A percentile compares a stretch with the other conserved stretches of the same genome.
Evolutionary conservation across 2,888 invertebrate genomes (phyloP).

Genomic region (Chouioia cunea): DNA sequence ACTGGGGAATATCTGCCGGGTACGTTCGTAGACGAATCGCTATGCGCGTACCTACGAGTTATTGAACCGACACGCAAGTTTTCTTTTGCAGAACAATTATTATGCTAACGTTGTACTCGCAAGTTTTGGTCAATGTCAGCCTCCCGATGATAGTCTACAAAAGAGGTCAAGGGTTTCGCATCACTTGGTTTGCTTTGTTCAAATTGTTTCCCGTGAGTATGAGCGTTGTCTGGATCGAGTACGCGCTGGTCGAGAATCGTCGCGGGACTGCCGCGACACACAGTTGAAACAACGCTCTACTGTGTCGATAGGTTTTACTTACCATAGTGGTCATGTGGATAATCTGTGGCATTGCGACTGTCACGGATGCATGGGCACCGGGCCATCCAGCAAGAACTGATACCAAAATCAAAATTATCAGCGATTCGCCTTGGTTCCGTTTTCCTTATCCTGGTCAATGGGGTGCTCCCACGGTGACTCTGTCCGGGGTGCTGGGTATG

Average conservation of each 20-base stretch:
- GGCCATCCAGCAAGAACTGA: slow-evolving; percentile 83
- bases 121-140: slow-evolving; percentile 78
- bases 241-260: too few species aligned
- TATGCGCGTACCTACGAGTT: neutral
- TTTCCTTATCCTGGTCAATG: slow-evolving; percentile 88
- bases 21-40: slow-evolving; percentile 58
- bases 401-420: slow-evolving; percentile 77
- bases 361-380: slow-evolving; percentile 74
- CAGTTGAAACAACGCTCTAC: neutral
- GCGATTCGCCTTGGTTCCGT: slow-evolving; percentile 84
- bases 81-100: slow-evolving; percentile 75
- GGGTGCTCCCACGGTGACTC: slow-evolving; percentile 80
- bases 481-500: slow-evolving; percentile 82
- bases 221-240: too few species aligned
- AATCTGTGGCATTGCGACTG: slow-evolving; percentile 79
- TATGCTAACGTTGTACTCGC: slow-evolving; percentile 83
- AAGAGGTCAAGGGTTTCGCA: slow-evolving; percentile 71
- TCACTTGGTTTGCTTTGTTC: slow-evolving; percentile 79
- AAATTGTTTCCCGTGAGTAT: slow-evolving; percentile 82
- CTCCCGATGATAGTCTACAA: slow-evolving; percentile 75
- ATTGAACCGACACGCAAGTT: neutral
- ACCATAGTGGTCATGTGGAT: slow-evolving; percentile 84
- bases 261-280: too few species aligned
- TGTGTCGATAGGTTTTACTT: slow-evolving; percentile 74
- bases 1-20: slow-evolving; percentile 88